phyloP scores from a whole-genome alignment of 2,888 invertebrate genomes.

The Ochropleura leucogaster region DNA sequence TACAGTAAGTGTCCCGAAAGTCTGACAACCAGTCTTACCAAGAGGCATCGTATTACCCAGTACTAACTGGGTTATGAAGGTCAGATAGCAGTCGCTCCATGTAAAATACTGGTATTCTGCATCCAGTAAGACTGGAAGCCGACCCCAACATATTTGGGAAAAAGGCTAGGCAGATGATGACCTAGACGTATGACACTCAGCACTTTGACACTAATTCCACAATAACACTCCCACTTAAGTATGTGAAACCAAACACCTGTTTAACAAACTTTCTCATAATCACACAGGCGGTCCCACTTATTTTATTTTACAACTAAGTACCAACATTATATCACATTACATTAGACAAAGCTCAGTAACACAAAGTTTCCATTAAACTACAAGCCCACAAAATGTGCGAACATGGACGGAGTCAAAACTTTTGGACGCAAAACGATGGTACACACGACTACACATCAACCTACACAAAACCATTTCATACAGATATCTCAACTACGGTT shows the following conservation, averaged over 20 bases:
- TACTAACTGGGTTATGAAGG: no score
- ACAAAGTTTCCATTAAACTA: conserved; percentile 60
- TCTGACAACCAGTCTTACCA: no score
- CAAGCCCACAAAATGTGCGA: conserved; percentile 56
- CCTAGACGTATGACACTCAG: background rate
- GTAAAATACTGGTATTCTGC: no score
- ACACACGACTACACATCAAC: no score
- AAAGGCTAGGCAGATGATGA: no score
- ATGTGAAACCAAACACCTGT: conserved; percentile 34
- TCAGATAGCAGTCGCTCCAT: no score
- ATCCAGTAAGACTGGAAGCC: no score
- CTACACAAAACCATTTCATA: no score
- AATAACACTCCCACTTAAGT: background rate
- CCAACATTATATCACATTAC: conserved; percentile 56
- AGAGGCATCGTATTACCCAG: no score
- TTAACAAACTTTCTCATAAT: conserved; percentile 43
- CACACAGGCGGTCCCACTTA: conserved; percentile 32
- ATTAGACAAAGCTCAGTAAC: conserved; percentile 46
- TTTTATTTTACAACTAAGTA: conserved; percentile 28
- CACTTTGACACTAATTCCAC: conserved; percentile 16
- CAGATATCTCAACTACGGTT: no score
- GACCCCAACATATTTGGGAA: no score
- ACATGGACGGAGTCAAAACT: conserved; percentile 44
- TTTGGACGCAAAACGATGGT: conserved; percentile 35
- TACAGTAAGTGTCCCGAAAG: no score